Base-by-base conservation (phyloP, 1,140 invertebrate species). In the Antheraea pernyi region DNA sequence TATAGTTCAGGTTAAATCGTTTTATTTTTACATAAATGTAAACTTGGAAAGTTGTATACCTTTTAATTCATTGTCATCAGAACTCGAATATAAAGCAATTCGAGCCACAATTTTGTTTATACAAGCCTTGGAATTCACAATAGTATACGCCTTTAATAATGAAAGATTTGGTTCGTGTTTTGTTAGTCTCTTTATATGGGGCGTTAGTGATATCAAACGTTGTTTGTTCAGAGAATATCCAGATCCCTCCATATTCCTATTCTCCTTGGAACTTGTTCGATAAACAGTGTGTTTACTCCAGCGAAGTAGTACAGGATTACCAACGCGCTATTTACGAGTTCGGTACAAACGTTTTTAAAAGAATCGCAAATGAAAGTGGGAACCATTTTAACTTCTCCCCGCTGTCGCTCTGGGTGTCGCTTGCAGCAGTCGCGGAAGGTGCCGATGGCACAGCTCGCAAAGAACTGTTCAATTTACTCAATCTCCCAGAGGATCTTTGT, bases 301-400 rank as follows among this genome's bases (percentile, higher is more conserved):
- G 11, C 18, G 59, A 61, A 8, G 19, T 30, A 7, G 22, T 0
- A 30, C 19, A 22, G 19, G 59, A 61, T 13, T 61, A 22, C 30
- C 59, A 19, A 11, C 59, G 59, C 11, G 19, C 19, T 19, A 22
- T 61, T 30, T 22, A 61, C 59, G 59, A 61, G 0, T 61, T 61
- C 8, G 0, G n/a, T 19, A 42, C 39, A 8, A 7, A 42, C 7
- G 39, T 42, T 42, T 42, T 9, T 42, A 42, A 42, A 11, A 8
- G 59, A 13, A 61, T 61, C 2, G 19, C 19, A 22, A 30, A 13
- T 13, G 11, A 19, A 30, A 61, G n/a, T 19, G 59, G n/a, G 11
- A 13, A 13, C 19, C 59, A 61, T 61, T 61, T 61, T 22, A 19
- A 30, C 7, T 61, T 61, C 59, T 61, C 59, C 7, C 59, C 59